Evolutionary conservation across 2,113 vertebrate genomes (phyloP).

Genomic region (Scortum barcoo): DNA sequence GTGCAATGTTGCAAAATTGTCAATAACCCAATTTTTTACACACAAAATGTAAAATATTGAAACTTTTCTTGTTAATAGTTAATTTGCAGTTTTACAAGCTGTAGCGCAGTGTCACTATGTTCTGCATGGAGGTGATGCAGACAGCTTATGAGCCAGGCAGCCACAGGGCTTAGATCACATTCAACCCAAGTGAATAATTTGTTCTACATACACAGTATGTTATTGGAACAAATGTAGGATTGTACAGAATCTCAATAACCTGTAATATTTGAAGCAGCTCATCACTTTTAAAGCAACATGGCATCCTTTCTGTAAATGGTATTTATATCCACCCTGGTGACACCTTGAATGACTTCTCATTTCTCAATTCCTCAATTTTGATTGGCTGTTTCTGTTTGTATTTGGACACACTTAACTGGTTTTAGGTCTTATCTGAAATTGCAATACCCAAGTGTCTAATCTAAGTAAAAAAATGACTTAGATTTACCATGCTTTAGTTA

Average conservation of each 20-base stretch:
- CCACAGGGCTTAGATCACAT: constrained; percentile 15
- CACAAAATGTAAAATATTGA: neutral
- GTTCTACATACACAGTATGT: neutral
- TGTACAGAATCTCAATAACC: neutral
- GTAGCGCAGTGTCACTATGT: neutral
- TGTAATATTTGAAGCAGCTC: constrained; percentile 26
- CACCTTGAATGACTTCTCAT: neutral
- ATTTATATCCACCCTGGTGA: neutral
- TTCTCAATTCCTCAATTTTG: neutral
- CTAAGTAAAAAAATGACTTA: neutral
- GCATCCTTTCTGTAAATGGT: neutral
- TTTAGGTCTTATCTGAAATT: neutral
- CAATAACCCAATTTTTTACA: neutral
- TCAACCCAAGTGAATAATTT: constrained; percentile 26
- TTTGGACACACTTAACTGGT: neutral
- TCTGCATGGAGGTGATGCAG: neutral
- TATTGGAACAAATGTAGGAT: constrained; percentile 16
- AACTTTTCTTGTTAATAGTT: constrained; percentile 1
- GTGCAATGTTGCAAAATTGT: neutral
- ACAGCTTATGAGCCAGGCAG: neutral
- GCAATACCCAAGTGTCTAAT: neutral
- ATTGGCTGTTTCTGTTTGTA: neutral
- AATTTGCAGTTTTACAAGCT: constrained; percentile 18
- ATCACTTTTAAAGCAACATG: constrained; percentile 9
- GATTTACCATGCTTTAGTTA: neutral